phyloP scores from a whole-genome alignment of 2,113 vertebrate species.

The Pachypanchax playfairii region DNA sequence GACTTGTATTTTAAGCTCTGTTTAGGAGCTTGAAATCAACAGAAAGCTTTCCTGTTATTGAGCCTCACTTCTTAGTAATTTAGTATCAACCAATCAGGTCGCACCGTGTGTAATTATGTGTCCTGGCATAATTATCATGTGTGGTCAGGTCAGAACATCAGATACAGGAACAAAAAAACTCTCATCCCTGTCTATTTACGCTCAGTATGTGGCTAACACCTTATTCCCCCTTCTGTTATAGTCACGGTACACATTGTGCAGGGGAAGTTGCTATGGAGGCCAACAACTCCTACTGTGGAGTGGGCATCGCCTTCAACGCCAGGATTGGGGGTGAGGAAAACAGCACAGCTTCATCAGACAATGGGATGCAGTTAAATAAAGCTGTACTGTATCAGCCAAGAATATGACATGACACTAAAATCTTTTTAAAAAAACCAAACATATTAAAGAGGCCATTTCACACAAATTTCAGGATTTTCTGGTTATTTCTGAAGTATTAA shows the following conservation, averaged over 20 bases:
- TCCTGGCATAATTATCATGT: conserved; percentile 12
- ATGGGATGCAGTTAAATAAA: conserved; percentile 49
- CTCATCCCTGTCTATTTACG: conserved; percentile 25
- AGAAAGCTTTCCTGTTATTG: background rate
- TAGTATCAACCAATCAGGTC: conserved; percentile 7
- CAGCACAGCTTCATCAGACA: conserved; percentile 45
- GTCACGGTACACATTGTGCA: conserved; percentile 76
- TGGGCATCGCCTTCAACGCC: conserved; percentile 71
- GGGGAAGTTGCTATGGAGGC: conserved; percentile 80
- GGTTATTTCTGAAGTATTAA: no score
- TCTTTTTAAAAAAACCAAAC: conserved; percentile 16
- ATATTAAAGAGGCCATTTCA: no score
- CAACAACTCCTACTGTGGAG: conserved; percentile 74
- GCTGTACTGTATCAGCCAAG: conserved; percentile 35
- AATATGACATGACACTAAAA: conserved; percentile 34
- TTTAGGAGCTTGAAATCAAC: background rate
- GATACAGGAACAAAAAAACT: conserved; percentile 14
- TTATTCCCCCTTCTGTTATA: conserved; percentile 46
- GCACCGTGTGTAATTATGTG: conserved; percentile 19
- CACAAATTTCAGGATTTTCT: no score
- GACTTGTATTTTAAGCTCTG: background rate
- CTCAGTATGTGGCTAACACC: conserved; percentile 44
- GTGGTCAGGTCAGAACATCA: conserved; percentile 19
- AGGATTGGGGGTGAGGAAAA: conserved; percentile 72
- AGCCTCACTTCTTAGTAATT: conserved; percentile 3